Base-by-base conservation (phyloP, 2,113 vertebrate genomes). In the Sinosuthora webbiana region DNA sequence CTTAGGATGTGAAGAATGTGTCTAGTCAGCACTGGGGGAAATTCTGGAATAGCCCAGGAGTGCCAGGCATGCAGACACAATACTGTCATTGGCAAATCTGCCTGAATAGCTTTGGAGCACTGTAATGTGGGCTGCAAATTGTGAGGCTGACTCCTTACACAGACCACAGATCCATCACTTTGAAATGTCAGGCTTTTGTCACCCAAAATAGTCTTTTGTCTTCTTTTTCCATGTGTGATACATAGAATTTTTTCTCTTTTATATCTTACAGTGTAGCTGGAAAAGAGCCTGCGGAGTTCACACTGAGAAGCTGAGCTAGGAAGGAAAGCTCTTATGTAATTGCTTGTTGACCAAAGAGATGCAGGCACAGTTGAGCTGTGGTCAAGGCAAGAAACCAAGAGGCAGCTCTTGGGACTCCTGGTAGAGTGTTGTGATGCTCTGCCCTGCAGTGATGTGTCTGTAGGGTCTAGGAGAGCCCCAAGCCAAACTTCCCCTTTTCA, bases 81-180 rank as follows among this genome's bases (percentile, higher is more conserved):
- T 93, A 25, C 83, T 0, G 0, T 64, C 45, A 55, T 88, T 97
- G 75, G 95, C 87, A 90, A 94, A 86, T 39, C 12, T 1, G 12
- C 0, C 0, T 78, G 88, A 95, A 93, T 92, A 95, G 83, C 87
- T 93, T 81, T 0, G 21, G 62, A 93, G 92, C 0, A 1, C 84
- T 91, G 79, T 69, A 64, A 78, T 70, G 96, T 95, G 94, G 96
- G 96, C 77, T 92, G 90, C 78, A 91, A 70, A 95, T 78, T 94
- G 68, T 15, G 24, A 95, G 74, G 62, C 81, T 91, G 84, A 35
- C 77, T 94, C 60, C 75, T 95, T 79, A 56, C n/a, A 75, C 81
- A 93, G 91, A 95, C 93, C 94, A 83, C 50, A 95, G 59, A 90
- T 89, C 83, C 76, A 65, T 95, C 85, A 65, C 82, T 96, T 94